Evolutionary conservation across 2,113 vertebrate species (phyloP).

Genomic region (Illadopsis cleaveri): DNA sequence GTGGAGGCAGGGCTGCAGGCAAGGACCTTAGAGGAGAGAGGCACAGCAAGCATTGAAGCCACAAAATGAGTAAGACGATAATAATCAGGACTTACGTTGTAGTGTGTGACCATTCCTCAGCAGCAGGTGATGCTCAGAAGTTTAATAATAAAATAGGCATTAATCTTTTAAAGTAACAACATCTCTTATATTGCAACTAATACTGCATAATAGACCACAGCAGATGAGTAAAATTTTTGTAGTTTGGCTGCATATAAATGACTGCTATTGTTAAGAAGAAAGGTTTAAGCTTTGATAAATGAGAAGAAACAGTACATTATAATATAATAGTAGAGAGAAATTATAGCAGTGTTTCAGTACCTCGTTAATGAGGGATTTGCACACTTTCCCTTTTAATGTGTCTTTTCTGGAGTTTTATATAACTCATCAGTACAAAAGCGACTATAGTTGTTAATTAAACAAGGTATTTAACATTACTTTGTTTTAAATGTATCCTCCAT

Average conservation of each 20-base stretch:
- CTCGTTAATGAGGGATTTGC: slow-evolving; percentile 12
- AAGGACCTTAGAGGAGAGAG: background rate
- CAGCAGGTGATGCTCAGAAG: background rate
- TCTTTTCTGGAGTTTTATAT: background rate
- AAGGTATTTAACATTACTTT: background rate
- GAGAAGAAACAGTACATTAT: background rate
- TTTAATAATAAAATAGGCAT: background rate
- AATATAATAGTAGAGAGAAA: background rate
- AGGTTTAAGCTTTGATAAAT: slow-evolving; percentile 1
- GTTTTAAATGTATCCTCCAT: background rate
- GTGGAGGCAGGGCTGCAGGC: background rate
- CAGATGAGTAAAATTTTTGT: background rate
- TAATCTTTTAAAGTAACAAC: background rate
- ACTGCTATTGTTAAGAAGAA: background rate
- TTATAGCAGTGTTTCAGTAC: background rate
- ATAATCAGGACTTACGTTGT: background rate
- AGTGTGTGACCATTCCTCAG: background rate
- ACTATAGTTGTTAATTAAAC: background rate
- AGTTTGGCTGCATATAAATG: slow-evolving; percentile 10
- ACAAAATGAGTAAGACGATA: background rate
- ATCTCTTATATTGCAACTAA: background rate
- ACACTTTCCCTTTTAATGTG: background rate
- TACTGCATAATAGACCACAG: background rate
- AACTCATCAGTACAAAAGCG: background rate
- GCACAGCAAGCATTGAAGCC: background rate